Conservation (phyloP, 2,888 invertebrate genomes). For the Epinotia demarniana region DNA sequence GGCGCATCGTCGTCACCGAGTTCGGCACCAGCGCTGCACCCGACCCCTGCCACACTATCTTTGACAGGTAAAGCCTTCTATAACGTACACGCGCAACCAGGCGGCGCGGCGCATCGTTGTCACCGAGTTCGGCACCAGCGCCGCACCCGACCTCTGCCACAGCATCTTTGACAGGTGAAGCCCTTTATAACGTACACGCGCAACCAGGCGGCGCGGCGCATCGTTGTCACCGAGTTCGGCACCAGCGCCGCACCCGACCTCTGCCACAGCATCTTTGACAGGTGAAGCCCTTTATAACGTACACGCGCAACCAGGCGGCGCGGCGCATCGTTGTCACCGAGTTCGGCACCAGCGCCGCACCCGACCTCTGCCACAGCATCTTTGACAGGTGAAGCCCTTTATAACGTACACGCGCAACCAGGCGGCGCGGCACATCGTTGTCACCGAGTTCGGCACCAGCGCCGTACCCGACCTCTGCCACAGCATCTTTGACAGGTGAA, state of each 20-base stretch:
- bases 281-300: conserved; percentile 74
- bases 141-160: conserved; percentile 92
- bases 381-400: conserved; percentile 82
- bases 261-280: conserved; percentile 89
- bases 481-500: conserved; percentile 86
- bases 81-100: conserved; percentile 87
- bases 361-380: conserved; percentile 92
- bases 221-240: conserved; percentile 93
- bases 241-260: conserved; percentile 92
- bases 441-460: conserved; percentile 93
- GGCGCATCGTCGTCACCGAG: conserved; percentile 93
- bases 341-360: conserved; percentile 91
- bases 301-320: conserved; percentile 89
- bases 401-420: conserved; percentile 86
- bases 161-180: conserved; percentile 87
- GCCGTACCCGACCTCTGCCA: conserved; percentile 92
- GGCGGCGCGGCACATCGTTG: conserved; percentile 90
- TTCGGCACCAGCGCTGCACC: conserved; percentile 92
- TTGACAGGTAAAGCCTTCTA: conserved; percentile 78
- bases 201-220: conserved; percentile 90
- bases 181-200: conserved; percentile 76
- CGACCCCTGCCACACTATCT: conserved; percentile 92
- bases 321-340: conserved; percentile 92
- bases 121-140: conserved; percentile 92
- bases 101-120: conserved; percentile 91